These are phyloP conservation scores for Calameuta idolon DNA, from an alignment of 2,888 invertebrate species.

Conservation along the genomic window DNA sequence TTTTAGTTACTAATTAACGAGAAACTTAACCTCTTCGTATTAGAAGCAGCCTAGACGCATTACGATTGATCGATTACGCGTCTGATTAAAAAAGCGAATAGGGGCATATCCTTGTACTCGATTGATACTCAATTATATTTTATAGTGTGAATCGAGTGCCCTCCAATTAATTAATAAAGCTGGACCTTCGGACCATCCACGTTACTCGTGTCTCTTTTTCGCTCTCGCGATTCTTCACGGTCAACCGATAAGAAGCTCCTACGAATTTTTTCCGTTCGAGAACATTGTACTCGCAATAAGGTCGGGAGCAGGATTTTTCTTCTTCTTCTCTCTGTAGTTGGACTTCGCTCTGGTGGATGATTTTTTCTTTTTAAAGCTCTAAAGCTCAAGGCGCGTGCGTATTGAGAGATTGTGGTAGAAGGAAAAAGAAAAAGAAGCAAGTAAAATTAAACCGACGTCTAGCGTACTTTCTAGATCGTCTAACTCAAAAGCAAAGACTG, in stretches of 20 bases:
- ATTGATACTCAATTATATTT: background rate
- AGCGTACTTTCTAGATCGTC: background rate
- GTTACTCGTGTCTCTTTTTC: too few relatives aligned
- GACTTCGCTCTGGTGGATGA: too few relatives aligned
- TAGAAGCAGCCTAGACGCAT: background rate
- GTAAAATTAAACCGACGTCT: background rate
- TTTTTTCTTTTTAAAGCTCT: background rate
- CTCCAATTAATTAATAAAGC: background rate
- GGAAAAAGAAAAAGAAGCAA: background rate
- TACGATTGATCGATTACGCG: background rate
- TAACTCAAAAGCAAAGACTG: constrained; percentile 37
- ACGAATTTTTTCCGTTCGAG: background rate
- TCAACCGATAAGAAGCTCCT: background rate
- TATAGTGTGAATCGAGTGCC: background rate
- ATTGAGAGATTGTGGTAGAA: background rate
- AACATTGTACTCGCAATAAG: background rate
- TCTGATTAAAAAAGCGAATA: background rate
- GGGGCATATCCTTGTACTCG: background rate
- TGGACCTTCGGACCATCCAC: too few relatives aligned
- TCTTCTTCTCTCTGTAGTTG: background rate
- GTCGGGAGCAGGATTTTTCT: background rate
- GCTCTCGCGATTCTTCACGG: background rate
- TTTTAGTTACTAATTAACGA: background rate
- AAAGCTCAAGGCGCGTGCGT: background rate
- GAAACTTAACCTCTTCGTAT: background rate